Evolutionary conservation across 2,888 invertebrate genomes (phyloP), one percentile per base, ranked within the genome.

Genomic region (Temnothorax ravouxi): DNA sequence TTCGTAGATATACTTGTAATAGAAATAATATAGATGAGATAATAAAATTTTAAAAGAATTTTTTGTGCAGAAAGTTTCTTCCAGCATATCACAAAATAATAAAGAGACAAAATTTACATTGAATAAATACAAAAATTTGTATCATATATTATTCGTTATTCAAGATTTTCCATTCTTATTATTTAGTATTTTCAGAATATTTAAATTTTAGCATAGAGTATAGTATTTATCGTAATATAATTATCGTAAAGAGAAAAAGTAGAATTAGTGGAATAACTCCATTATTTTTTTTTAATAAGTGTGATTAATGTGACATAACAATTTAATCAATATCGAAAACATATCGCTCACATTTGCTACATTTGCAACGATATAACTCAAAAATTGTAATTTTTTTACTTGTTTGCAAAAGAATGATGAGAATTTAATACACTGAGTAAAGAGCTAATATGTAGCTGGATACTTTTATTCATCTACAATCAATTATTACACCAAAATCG

Each of bases 261-360:
- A 34, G n/a, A 21, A 5, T 34, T 21, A 61, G 50, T 21, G 8
- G 1, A 38, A n/a, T 21, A 47, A 34, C 34, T 21, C 1, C 21
- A 54, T 13, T 62, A 62, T 4, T n/a, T n/a, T 21, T 21, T 13
- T 13, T 41, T 64, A 50, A 38, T 6, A 18, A 6, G 15, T 8
- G 34, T n/a, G 61, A 62, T 66, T 34, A 34, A 34, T 34, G 34
- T 34, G 29, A 67, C 66, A n/a, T 44, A n/a, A 54, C 54, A 34
- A 67, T 44, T 56, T 77, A 81, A 83, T 83, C 82, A 76, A 84
- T 75, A 86, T 84, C 79, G 79, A 47, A 86, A 87, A 86, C 87
- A 84, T 87, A 87, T 44, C 44, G 13, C 44, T 44, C 44, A 44
- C 13, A 44, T 44, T 13, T 11, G 41, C 8, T 8, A 38, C 41